Evolutionary conservation across 2,797 vertebrate genomes (phyloP).

Genomic region (Margarornis squamiger): DNA sequence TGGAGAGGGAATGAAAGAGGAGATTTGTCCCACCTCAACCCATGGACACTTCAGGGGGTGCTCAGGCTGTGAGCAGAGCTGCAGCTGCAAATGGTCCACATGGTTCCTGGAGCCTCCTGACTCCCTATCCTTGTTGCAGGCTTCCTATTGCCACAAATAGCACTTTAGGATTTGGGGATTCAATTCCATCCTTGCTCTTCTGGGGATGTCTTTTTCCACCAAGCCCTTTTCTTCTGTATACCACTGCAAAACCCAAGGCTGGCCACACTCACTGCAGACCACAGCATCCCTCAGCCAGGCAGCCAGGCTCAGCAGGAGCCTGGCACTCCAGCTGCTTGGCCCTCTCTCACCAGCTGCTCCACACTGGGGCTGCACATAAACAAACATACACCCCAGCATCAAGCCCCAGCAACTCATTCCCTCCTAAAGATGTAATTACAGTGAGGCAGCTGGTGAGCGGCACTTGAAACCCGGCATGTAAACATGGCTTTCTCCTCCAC

Average conservation of each 20-base stretch:
- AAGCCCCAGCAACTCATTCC: constrained; percentile 43
- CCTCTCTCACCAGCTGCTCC: constrained; percentile 25
- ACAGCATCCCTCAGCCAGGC: background rate
- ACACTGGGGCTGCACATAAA: constrained; percentile 17
- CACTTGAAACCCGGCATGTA: constrained; percentile 43
- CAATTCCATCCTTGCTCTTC: background rate
- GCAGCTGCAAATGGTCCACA: rapidly evolving
- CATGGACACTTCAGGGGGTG: background rate
- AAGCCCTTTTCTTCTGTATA: background rate
- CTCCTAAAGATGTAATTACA: constrained; percentile 17
- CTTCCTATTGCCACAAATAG: background rate
- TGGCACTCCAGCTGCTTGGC: background rate
- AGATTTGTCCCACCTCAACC: background rate
- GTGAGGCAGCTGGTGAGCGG: constrained; percentile 17
- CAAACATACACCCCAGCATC: constrained; percentile 41
- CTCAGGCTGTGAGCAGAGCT: background rate
- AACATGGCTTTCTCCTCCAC: constrained; percentile 35
- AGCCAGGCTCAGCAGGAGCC: rapidly evolving
- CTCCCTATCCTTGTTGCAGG: background rate
- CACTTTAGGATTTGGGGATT: background rate
- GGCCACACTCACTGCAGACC: background rate
- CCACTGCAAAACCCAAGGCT: background rate
- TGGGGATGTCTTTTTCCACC: background rate
- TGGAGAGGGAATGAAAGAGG: background rate
- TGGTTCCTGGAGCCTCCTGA: background rate